Base-by-base conservation (phyloP, 2,113 vertebrate genomes). In the Chionomys nivalis region DNA sequence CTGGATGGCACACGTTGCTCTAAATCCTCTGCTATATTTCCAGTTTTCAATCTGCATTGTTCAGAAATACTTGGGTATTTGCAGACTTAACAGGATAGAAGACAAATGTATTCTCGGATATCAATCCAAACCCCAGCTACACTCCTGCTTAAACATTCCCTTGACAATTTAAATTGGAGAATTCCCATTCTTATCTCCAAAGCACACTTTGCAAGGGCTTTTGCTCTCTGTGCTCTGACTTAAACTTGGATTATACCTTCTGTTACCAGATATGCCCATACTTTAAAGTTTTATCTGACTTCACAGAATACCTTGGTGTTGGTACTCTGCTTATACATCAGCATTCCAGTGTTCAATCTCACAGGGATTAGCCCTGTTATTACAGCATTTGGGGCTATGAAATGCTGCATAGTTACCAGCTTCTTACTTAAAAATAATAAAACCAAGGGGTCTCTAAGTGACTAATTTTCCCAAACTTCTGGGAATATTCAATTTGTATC, bases 391-490 rank as follows among this genome's bases (percentile, higher is more conserved):
- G 47, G 91, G 14, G 33, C 2, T 77, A 31, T 52, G 24, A 63
- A 12, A 49, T 47, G 24, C 7, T 77, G 24, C 52, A 47, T 26
- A 52, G 24, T 87, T 47, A 44, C 47, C 52, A 66, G 31, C 19
- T 79, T 28, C 70, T 86, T 63, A 70, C 21, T 92, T 92, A 73
- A 55, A 89, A 73, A n/a, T 55, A 52, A 31, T 92, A 61, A 88
- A 89, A 14, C 36, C 87, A 96, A 89, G n/a, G 73, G 39, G 10
- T 66, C 31, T 89, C 65, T 24, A 92, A 72, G 72, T 75, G 23
- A 58, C 16, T 73, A 61, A 63, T 66, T 85, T 85, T 4, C 61
- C 24, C 28, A 92, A 44, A n/a, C 47, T 65, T 44, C n/a, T 86
- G n/a, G 44, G 23, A 21, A 73, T 90, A 44, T 78, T 83, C 23